These are phyloP conservation scores for Aporrectodea caliginosa DNA, from an alignment of 1,140 invertebrate genomes.

Conservation along the genomic window DNA sequence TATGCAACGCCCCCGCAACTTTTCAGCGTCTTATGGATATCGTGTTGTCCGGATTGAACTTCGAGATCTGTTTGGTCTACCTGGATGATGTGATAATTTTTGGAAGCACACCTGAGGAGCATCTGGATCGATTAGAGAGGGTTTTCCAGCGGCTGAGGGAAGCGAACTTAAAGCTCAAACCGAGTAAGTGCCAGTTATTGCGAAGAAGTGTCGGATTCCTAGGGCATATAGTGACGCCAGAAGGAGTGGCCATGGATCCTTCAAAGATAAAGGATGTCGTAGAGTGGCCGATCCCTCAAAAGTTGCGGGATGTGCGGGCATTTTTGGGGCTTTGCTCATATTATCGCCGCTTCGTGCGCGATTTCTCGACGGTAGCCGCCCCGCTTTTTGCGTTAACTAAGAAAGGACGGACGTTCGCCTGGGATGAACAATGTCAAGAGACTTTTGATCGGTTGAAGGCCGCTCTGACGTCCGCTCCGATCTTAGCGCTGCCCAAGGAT, in stretches of 20 bases:
- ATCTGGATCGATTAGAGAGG: constrained; percentile 23
- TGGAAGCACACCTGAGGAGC: constrained; percentile 26
- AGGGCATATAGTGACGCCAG: constrained; percentile 39
- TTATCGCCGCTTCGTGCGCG: not conserved
- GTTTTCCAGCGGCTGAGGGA: constrained; percentile 36
- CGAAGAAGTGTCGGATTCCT: constrained; percentile 37
- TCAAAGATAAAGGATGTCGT: constrained; percentile 44
- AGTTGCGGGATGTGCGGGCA: constrained; percentile 1
- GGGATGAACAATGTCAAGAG: not conserved
- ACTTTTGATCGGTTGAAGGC: not conserved
- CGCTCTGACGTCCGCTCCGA: not conserved
- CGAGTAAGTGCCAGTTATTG: constrained; percentile 34
- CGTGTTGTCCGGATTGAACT: constrained; percentile 33
- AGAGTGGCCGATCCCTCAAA: not conserved
- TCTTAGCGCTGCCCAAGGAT: not conserved
- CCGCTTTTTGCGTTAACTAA: not conserved
- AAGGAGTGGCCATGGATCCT: constrained; percentile 41
- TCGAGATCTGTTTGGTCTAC: constrained; percentile 34
- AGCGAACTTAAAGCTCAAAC: constrained; percentile 35
- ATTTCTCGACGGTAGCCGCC: constrained; percentile 10
- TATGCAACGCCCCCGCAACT: constrained; percentile 39
- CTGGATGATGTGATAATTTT: constrained; percentile 40
- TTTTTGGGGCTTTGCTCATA: constrained; percentile 1
- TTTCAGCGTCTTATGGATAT: constrained; percentile 43
- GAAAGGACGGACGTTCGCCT: not conserved